phyloP scores from a whole-genome alignment of 2,797 vertebrate species.

The Hemitrygon akajei region DNA sequence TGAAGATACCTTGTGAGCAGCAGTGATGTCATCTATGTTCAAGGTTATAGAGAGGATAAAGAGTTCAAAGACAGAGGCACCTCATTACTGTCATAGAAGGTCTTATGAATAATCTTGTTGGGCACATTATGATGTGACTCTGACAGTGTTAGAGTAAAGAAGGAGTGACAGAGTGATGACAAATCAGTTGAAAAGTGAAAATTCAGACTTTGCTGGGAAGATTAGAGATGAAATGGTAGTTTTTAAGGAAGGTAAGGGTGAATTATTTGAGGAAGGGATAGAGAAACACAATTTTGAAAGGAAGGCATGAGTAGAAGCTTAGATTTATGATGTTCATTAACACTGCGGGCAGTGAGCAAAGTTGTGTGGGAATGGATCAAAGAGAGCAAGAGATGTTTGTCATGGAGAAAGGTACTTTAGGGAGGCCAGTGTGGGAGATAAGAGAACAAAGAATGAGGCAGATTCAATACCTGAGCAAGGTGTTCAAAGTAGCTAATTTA shows the following conservation, averaged over 20 bases:
- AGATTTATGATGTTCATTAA: neutral
- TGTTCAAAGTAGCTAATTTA: too few relatives aligned
- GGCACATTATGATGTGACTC: neutral
- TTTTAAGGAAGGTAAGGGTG: neutral
- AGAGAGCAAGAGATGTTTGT: neutral
- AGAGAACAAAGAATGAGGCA: neutral
- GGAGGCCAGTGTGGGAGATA: neutral
- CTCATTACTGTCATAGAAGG: neutral
- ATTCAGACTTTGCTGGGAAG: neutral
- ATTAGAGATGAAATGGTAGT: neutral
- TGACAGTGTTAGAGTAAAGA: neutral
- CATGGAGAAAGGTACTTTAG: neutral
- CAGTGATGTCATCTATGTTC: neutral
- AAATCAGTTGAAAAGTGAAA: neutral
- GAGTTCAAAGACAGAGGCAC: neutral
- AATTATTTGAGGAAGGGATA: neutral
- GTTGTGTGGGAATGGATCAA: neutral
- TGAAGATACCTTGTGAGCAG: neutral
- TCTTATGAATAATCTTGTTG: neutral
- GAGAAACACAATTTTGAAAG: neutral
- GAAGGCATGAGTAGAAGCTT: neutral
- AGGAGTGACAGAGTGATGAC: neutral
- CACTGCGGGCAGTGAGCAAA: neutral
- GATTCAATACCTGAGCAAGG: neutral
- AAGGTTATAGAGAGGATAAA: neutral